Base-by-base conservation (phyloP, 2,888 invertebrate genomes). In the Heliconius erato region DNA sequence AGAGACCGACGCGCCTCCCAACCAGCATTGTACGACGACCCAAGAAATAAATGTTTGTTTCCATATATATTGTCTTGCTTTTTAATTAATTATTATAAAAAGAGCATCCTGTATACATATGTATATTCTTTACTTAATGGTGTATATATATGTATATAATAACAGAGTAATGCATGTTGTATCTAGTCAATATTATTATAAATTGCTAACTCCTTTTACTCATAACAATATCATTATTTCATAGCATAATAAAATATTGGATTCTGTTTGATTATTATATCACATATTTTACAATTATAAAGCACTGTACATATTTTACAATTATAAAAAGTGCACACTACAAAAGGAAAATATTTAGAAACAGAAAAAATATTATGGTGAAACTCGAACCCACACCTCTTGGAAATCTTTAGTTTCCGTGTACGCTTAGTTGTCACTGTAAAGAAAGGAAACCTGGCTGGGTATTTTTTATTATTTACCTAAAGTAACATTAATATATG, bases 1-100 rank as follows among this genome's bases (percentile, higher is more conserved):
- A 96, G 89, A 88, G 95, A 19, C 90, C 94, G 81, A 89, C 87
- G 67, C 92, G 94, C 7, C 94, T 94, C 76, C 93, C 96, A 0
- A 90, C 94, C 82, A 93, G 92, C 92, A 96, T 96, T 91, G 93
- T 92, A 77, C 94, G 95, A 85, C 92, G 96, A 23, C 93, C 95
- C 88, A 96, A 96, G 92, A 96, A 96, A 95, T 96, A 96, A 93
- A 95, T 94, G 95, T 95, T 92, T 89, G 95, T 95, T 89, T 68
- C 28, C 12, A 49, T 65, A 83, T 81, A 82, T 81, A 82, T 63
- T 83, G 69, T 68, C n/a, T 72, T 54, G 59, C 65, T 79, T 65
- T 67, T 32, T 40, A 54, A 44, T 23, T 72, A 44, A 26, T 44
- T 35, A 23, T 12, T 69, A 32, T 32, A 68, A 35, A 12, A 16